Evolutionary conservation across 30 jellyfish, hydroid and myxozoan species (phyloP).

Genomic region (Catostylus mosaicus): DNA sequence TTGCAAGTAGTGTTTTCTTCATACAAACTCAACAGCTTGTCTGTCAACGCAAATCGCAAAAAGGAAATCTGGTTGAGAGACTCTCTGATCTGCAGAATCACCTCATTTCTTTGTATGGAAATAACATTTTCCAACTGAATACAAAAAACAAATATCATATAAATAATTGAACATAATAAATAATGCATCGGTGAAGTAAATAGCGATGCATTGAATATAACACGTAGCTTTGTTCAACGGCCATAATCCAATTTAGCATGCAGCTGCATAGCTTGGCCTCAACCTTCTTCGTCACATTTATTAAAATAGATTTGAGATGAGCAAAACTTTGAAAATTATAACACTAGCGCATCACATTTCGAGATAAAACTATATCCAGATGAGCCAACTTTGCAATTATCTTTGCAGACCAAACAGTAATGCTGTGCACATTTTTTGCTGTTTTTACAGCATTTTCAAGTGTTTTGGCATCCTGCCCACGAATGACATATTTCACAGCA

Average conservation of each 20-base stretch:
- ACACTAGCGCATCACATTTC: neutral
- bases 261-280: slow-evolving; percentile 10
- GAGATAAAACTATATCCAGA: no score
- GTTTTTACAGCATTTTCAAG: no score
- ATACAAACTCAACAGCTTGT: neutral
- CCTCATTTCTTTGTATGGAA: slow-evolving; percentile 31
- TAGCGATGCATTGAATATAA: slow-evolving; percentile 40
- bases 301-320: neutral
- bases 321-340: neutral
- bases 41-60: slow-evolving; percentile 11
- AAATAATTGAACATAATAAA: slow-evolving; percentile 4
- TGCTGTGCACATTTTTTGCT: no score
- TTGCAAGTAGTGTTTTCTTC: slow-evolving; percentile 10
- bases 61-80: slow-evolving; percentile 9
- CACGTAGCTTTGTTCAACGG: slow-evolving; percentile 1
- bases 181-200: slow-evolving; percentile 10
- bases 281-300: slow-evolving; percentile 1
- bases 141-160: slow-evolving; percentile 31
- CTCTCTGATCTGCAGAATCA: neutral
- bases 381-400: no score
- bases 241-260: slow-evolving; percentile 24
- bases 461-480: no score
- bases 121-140: slow-evolving; percentile 25
- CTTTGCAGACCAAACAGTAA: no score
- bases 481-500: no score